Percentiles rank a stretch among this genome's conserved stretches.
phyloP scores from a whole-genome alignment of 2,113 vertebrate genomes.

The Ploceus nigricollis region DNA sequence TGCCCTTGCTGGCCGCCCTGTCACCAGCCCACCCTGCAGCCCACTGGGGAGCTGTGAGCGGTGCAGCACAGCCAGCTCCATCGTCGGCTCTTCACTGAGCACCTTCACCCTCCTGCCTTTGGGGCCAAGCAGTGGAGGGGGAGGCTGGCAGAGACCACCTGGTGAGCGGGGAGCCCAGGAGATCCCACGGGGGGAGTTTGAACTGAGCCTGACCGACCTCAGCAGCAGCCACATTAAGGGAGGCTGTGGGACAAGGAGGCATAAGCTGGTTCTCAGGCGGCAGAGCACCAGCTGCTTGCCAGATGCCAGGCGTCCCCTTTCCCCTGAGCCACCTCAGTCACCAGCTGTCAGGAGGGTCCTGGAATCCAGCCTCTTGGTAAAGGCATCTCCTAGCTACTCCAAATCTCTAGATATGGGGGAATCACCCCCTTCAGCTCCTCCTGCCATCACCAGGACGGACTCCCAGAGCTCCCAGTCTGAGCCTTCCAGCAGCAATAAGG shows the following conservation, averaged over 20 bases:
- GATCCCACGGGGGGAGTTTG: conserved; percentile 62
- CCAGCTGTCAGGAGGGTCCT: conserved; percentile 40
- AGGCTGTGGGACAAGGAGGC: conserved; percentile 33
- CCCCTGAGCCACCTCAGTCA: conserved; percentile 61
- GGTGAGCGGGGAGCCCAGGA: conserved; percentile 59
- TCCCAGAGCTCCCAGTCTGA: conserved; percentile 86
- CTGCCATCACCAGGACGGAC: conserved; percentile 63
- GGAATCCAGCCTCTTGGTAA: conserved; percentile 73
- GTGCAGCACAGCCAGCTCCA: conserved; percentile 80
- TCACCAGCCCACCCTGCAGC: conserved; percentile 56
- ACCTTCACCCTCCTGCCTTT: conserved; percentile 84
- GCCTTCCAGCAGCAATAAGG: conserved; percentile 84
- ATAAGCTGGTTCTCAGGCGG: conserved; percentile 32
- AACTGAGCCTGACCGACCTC: conserved; percentile 69
- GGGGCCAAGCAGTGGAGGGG: conserved; percentile 62
- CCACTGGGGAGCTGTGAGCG: conserved; percentile 51
- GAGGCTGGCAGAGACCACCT: conserved; percentile 42
- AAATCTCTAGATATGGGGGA: conserved; percentile 65
- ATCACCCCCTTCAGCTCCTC: conserved; percentile 56
- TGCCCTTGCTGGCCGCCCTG: background rate
- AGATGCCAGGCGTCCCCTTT: conserved; percentile 48
- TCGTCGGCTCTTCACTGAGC: conserved; percentile 85
- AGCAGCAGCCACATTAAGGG: background rate
- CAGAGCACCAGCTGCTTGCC: conserved; percentile 76
- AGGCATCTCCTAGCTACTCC: conserved; percentile 70